Evolutionary conservation across 2,113 vertebrate genomes (phyloP), one percentile per base, ranked within the genome.

Genomic region (Amblyornis subalaris): DNA sequence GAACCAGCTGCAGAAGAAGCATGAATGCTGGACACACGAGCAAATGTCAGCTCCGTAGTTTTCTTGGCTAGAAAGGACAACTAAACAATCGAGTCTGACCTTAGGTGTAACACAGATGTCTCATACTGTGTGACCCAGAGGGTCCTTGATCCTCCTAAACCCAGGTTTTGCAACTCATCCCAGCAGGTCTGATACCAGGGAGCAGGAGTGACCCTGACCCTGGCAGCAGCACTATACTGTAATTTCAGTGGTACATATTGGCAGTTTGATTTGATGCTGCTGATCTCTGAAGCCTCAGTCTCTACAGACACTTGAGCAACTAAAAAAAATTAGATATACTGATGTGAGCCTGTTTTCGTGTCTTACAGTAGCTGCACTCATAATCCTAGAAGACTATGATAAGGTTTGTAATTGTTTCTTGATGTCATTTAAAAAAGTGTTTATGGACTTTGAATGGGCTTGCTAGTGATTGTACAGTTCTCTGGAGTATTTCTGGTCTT

Each of bases 21-120:
- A 0, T 70, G 42, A 50, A 38, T 83, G 48, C 33, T 58, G 35
- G 55, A 61, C 29, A 42, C 13, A 3, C 0, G 0, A 88, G 21
- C 17, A 69, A 77, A 42, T 66, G 35, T 82, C 82, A 53, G 24
- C 50, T 65, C 1, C 0, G 28, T 10, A 69, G 7, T 88, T 79
- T 82, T 76, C 66, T 51, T 55, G 36, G 25, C 13, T 83, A 53
- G 67, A 85, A 80, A 72, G 35, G 7, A 42, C 28, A 12, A 48
- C 29, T 57, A 36, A 83, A 45, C 23, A 47, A 5, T 55, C 0
- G 0, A 44, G 35, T n/a, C n/a, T 73, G 67, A 76, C 36, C n/a
- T 69, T 15, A 40, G 14, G 25, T 60, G 21, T 73, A 65, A 65
- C 25, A 47, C 2, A 29, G 21, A 13, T 55, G 17, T 62, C 26